Evolutionary conservation across 1,140 invertebrate species (phyloP).

Genomic region (Drosophila sulfurigaster): DNA sequence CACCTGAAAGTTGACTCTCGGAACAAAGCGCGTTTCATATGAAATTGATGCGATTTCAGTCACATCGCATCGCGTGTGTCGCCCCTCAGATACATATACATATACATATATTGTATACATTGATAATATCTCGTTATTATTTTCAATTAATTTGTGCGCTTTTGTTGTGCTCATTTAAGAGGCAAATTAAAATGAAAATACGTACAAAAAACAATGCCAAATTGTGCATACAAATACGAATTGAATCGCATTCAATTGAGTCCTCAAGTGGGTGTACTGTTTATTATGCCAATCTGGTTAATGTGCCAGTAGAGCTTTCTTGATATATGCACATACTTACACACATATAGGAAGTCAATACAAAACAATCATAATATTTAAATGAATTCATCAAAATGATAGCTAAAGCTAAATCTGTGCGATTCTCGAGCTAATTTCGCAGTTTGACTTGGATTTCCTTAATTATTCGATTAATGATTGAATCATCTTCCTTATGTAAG

Average conservation of each 20-base stretch:
- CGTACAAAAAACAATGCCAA: slow-evolving; percentile 38
- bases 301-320: slow-evolving; percentile 66
- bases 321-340: slow-evolving; percentile 11
- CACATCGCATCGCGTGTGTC: slow-evolving; percentile 71
- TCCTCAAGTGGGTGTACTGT: slow-evolving; percentile 38
- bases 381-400: not conserved
- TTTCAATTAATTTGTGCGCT: slow-evolving; percentile 78
- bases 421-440: not conserved
- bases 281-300: slow-evolving; percentile 61
- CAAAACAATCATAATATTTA: slow-evolving; percentile 14
- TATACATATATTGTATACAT: not conserved
- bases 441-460: not conserved
- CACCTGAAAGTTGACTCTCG: slow-evolving; percentile 49
- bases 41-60: slow-evolving; percentile 74
- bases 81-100: not conserved
- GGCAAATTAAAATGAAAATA: slow-evolving; percentile 10
- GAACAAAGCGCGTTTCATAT: slow-evolving; percentile 45
- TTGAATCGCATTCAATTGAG: slow-evolving; percentile 20
- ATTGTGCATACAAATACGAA: slow-evolving; percentile 54
- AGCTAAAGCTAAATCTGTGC: not conserved
- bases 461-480: not conserved
- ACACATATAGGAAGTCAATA: slow-evolving; percentile 20
- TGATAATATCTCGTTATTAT: slow-evolving; percentile 66
- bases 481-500: not conserved
- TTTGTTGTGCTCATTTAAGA: slow-evolving; percentile 48